Conservation (phyloP, 2,113 vertebrate species). For the Sphyrna mokarran region DNA sequence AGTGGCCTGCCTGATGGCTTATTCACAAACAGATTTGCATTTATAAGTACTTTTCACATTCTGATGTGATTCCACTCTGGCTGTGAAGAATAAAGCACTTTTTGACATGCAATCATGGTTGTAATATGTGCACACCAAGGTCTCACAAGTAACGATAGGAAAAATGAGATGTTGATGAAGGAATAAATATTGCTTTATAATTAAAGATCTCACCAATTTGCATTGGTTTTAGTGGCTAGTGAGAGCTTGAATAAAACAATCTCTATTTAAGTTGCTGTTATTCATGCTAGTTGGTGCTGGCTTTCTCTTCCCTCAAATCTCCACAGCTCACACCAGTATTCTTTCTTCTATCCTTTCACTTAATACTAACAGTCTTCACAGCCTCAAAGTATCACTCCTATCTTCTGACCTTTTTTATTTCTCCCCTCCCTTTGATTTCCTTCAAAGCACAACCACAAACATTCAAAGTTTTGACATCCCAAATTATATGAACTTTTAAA, state of each 20-base stretch:
- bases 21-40: background rate
- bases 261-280: background rate
- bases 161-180: background rate
- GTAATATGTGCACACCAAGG: background rate
- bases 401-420: background rate
- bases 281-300: background rate
- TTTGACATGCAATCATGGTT: background rate
- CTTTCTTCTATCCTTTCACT: background rate
- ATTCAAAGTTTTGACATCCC: background rate
- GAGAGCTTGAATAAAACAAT: too few species aligned
- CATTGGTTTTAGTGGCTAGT: too few species aligned
- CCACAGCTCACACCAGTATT: too few species aligned
- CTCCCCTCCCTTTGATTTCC: background rate
- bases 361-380: background rate
- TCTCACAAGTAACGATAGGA: background rate
- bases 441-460: background rate
- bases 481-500: background rate
- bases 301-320: background rate
- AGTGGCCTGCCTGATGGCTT: background rate
- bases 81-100: background rate
- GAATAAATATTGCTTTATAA: background rate
- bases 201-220: too few species aligned
- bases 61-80: too few species aligned
- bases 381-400: background rate
- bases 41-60: background rate